Conservation (phyloP, 2,113 vertebrate genomes). For the Saguinus midas region DNA sequence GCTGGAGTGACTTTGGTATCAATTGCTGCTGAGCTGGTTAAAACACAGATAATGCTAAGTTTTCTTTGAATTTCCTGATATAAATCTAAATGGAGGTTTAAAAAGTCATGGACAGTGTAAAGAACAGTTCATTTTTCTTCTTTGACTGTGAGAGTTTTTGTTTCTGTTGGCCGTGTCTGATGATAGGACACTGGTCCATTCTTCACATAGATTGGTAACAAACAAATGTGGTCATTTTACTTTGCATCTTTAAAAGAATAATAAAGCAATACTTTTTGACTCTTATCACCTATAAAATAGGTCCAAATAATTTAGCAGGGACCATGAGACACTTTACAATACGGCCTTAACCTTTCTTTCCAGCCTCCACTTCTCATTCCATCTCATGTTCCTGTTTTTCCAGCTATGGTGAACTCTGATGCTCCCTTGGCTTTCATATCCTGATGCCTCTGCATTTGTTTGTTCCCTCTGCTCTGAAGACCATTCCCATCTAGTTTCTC, state of each 20-base stretch:
- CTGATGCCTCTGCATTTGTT: background rate
- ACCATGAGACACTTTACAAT: background rate
- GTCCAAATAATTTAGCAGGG: background rate
- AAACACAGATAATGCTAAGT: background rate
- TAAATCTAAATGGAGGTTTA: background rate
- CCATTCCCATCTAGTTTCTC: background rate
- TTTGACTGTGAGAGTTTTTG: background rate
- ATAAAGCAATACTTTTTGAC: background rate
- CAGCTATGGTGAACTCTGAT: background rate
- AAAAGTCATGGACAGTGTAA: background rate
- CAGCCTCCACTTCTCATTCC: background rate
- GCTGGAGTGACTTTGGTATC: background rate
- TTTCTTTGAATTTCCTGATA: constrained; percentile 8
- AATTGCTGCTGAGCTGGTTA: background rate
- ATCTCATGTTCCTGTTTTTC: background rate
- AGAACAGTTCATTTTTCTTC: background rate
- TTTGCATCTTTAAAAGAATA: background rate
- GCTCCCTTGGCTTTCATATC: background rate
- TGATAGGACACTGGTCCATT: background rate
- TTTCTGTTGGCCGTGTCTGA: background rate
- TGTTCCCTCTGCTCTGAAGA: background rate
- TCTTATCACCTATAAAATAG: background rate
- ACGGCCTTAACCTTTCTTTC: background rate
- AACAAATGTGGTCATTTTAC: background rate
- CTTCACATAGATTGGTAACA: background rate